Percentiles rank a stretch among this genome's conserved stretches.
Conservation (phyloP, 2,113 vertebrate genomes). For the Oostethus manadensis region DNA sequence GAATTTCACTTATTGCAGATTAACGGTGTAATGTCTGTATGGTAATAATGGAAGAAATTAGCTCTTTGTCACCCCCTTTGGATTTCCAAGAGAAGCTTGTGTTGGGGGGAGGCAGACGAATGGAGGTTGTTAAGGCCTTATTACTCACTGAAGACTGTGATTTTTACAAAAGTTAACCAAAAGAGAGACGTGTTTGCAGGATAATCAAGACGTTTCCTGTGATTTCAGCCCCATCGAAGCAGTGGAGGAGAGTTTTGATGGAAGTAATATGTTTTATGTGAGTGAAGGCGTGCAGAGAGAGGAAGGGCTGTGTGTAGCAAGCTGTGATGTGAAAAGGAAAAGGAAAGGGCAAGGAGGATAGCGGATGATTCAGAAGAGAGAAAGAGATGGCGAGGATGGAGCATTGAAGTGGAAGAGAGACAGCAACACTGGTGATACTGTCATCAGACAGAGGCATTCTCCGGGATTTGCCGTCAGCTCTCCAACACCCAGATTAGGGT, state of each 20-base stretch:
- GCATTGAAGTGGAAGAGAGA: slow-evolving; percentile 28
- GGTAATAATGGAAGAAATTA: slow-evolving; percentile 65
- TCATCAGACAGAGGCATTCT: slow-evolving; percentile 40
- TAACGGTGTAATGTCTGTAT: slow-evolving; percentile 62
- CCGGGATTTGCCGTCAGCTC: slow-evolving; percentile 59
- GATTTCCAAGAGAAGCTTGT: slow-evolving; percentile 40
- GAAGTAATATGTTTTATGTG: slow-evolving; percentile 46
- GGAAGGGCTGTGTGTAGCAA: slow-evolving; percentile 27
- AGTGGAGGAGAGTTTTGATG: slow-evolving; percentile 35
- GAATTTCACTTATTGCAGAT: slow-evolving; percentile 71
- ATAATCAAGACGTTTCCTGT: slow-evolving; percentile 38
- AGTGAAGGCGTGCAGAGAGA: slow-evolving; percentile 45
- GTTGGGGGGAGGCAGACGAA: slow-evolving; percentile 12
- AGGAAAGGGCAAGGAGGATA: slow-evolving; percentile 49
- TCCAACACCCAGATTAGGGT: slow-evolving; percentile 52
- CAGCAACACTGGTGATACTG: slow-evolving; percentile 42
- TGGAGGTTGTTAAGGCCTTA: slow-evolving; percentile 38
- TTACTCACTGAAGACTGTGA: slow-evolving; percentile 30
- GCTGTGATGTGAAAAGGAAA: slow-evolving; percentile 28
- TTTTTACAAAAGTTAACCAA: slow-evolving; percentile 42
- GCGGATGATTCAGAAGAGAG: slow-evolving; percentile 46
- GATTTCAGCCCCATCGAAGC: slow-evolving; percentile 44
- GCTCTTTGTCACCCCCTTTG: slow-evolving; percentile 64
- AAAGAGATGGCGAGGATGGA: slow-evolving; percentile 25
- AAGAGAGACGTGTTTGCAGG: slow-evolving; percentile 30